phyloP scores from a whole-genome alignment of 2,888 invertebrate species.

The Pristionchus arcanus region DNA sequence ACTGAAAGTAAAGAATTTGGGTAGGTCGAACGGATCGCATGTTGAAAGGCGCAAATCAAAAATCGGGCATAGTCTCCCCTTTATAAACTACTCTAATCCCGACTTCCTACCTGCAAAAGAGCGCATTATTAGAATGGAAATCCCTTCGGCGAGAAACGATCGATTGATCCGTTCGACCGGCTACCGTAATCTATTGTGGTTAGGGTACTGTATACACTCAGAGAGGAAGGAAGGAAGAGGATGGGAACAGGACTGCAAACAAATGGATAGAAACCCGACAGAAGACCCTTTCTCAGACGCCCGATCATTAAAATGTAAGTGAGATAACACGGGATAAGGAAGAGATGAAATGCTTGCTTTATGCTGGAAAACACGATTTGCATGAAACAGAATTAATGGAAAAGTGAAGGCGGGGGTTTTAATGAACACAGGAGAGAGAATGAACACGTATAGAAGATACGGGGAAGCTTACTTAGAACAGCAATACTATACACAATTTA shows the following conservation, averaged over 20 bases:
- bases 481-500: background rate
- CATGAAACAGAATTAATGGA: conserved; percentile 32
- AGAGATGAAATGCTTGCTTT: background rate
- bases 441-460: conserved; percentile 48
- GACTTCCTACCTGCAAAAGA: conserved; percentile 21
- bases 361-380: conserved; percentile 15
- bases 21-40: background rate
- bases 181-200: background rate
- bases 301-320: background rate
- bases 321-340: background rate
- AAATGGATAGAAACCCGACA: conserved; percentile 35
- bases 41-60: conserved; percentile 4
- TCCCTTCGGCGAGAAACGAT: background rate
- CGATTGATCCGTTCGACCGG: conserved; percentile 42
- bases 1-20: conserved; percentile 1
- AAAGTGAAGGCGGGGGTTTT: conserved; percentile 28
- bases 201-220: conserved; percentile 3
- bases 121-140: background rate
- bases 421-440: conserved; percentile 36
- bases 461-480: background rate
- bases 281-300: background rate
- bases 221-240: background rate
- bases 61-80: conserved; percentile 39
- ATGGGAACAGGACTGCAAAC: background rate
- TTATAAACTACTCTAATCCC: background rate